Base-by-base conservation (phyloP, 2,888 invertebrate species). In the Mallateleia sp. region DNA sequence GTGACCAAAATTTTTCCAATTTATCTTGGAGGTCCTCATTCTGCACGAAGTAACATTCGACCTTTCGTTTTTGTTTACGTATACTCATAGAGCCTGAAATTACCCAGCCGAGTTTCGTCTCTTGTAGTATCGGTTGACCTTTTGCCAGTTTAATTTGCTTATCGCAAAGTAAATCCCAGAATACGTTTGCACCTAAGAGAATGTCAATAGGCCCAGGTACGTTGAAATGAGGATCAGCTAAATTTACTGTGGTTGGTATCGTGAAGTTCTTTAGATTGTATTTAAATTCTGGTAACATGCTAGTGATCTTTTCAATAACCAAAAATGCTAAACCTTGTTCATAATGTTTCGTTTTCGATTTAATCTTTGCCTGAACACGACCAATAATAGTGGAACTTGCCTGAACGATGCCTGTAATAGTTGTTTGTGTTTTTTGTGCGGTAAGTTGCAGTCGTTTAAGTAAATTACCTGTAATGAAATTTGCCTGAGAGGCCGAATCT, bases 401-500 rank as follows among this genome's bases (percentile, higher is more conserved):
- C 18, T 34, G 32, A 58, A 58, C 58, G 32, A 58, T 58, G 18
- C 58, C 58, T 18, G 34, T 34, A 58, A 62, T 62, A 22, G n/a
- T 22, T 42, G 62, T 62, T 42, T 42, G 62, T 18, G 15, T 24
- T 20, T 20, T 32, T 2, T 58, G 24, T 22, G 11, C 18, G 20
- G 20, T 20, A n/a, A 62, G 42, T 24, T 62, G 42, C n/a, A 62
- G 6, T 24, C 22, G 42, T 62, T 52, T 47, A 18, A 67, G 45
- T 0, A 87, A 80, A 22, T 62, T 47, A 14, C 78, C 38, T 0
- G 87, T 87, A 1, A 87, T 83, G 4, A 87, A 24, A 58, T 77
- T 82, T 0, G 74, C 75, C 24, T 85, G 82, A 18, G 87, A 87
- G 0, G 82, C 88, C n/a, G 74, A 72, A 64, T 88, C 88, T 9